Evolutionary conservation across 2,113 vertebrate genomes (phyloP).

Genomic region (Conger conger): DNA sequence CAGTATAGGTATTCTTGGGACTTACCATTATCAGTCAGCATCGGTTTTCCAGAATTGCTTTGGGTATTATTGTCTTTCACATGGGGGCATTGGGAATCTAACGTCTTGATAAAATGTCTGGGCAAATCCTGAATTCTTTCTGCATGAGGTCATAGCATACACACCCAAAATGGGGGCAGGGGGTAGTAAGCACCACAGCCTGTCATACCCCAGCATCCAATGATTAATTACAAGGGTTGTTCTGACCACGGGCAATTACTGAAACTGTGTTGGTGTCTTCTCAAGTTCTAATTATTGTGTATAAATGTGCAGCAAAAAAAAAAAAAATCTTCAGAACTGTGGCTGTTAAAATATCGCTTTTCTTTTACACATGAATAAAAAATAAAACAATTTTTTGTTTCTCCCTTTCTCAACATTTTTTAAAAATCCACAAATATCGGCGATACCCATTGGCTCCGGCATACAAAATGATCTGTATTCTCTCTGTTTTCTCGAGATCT

Average conservation of each 20-base stretch:
- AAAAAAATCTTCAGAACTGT: neutral
- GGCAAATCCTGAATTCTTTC: neutral
- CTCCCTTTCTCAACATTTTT: neutral
- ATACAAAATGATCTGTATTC: neutral
- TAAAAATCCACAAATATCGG: neutral
- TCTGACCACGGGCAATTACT: conserved; percentile 20
- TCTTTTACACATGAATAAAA: neutral
- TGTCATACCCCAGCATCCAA: conserved; percentile 7
- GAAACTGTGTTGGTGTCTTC: conserved; percentile 19
- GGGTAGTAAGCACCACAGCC: neutral
- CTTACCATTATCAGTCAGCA: neutral
- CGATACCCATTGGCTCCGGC: neutral
- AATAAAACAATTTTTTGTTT: neutral
- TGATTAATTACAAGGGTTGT: conserved; percentile 29
- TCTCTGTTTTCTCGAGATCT: neutral
- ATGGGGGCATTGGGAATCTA: too few species aligned
- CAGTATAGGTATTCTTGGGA: neutral
- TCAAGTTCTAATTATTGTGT: conserved; percentile 17
- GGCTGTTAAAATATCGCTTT: neutral
- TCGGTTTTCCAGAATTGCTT: neutral
- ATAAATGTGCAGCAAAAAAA: conserved; percentile 19
- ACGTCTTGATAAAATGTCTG: neutral
- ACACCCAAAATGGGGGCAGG: neutral
- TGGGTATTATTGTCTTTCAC: neutral
- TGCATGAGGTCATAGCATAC: neutral